Evolutionary conservation across 2,888 invertebrate genomes (phyloP).

Genomic region (Parelbella ahira): DNA sequence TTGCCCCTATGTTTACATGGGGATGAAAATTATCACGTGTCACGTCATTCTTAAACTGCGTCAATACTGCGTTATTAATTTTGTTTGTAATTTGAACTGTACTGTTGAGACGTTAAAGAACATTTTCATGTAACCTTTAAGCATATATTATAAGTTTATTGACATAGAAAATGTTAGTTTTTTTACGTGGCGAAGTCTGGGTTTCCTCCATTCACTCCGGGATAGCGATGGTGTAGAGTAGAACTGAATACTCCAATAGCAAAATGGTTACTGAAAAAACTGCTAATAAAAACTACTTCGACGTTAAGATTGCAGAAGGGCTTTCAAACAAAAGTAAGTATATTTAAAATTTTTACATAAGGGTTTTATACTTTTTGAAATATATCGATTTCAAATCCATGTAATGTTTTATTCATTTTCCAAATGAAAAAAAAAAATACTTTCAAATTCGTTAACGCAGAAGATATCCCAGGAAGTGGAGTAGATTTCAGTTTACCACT

Average conservation of each 20-base stretch:
- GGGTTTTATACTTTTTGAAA: too few relatives aligned
- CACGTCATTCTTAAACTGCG: conserved; percentile 9
- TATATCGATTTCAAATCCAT: too few relatives aligned
- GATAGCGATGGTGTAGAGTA: conserved; percentile 7
- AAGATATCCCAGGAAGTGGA: too few relatives aligned
- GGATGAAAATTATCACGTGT: conserved; percentile 15
- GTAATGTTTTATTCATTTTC: too few relatives aligned
- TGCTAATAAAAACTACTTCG: conserved; percentile 22
- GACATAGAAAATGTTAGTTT: conserved; percentile 5
- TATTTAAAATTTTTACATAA: too few relatives aligned
- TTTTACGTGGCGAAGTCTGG: background rate
- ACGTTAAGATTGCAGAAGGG: conserved; percentile 26
- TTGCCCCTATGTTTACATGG: conserved; percentile 8
- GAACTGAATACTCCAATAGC: background rate
- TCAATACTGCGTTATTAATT: too few relatives aligned
- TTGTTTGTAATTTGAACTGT: too few relatives aligned
- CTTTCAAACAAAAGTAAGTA: conserved; percentile 29
- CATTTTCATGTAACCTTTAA: background rate
- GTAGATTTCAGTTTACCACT: too few relatives aligned
- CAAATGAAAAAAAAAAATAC: too few relatives aligned
- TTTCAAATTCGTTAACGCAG: too few relatives aligned
- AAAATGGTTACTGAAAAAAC: conserved; percentile 25
- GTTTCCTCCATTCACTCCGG: conserved; percentile 5
- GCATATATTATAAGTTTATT: conserved; percentile 2
- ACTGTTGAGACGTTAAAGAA: too few relatives aligned